Base-by-base conservation (phyloP, 2,888 invertebrate genomes). In the Balanococcus diminutus region DNA sequence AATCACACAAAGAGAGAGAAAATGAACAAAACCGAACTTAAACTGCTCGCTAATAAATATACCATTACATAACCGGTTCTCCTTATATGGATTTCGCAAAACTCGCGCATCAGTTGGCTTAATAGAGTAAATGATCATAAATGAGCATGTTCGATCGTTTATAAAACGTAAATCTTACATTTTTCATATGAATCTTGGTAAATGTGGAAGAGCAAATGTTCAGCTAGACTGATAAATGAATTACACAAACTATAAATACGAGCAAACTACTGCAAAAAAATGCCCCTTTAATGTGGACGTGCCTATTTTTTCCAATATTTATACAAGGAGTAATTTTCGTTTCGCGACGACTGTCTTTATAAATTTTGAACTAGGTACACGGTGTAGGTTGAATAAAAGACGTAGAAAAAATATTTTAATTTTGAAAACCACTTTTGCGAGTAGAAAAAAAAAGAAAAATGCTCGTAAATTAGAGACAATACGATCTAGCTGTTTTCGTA, bases 51-150 rank as follows among this genome's bases (percentile, higher is more conserved):
- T 25, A 72, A 72, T 31, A 72, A 72, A 72, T 72, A 72, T 31
- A 72, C 25, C 72, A 31, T 72, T 72, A 72, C 16, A 72, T 72
- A 72, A 72, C 72, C 72, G 72, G 72, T 72, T 72, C 72, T 72
- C 72, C 72, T 0, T 72, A 72, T 72, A 72, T 72, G 72, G 72
- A 72, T 72, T 72, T 72, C 72, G 56, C 56, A 56, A 56, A 56
- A 56, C 19, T 19, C 56, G 72, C 72, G 72, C 72, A 72, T 72
- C 28, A 72, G 28, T 72, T 72, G 28, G 72, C n/a, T n/a, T 25
- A 25, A 72, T 31, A 56, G 19, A 72, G 72, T 25, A 72, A 72
- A 72, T 72, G 72, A 72, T 72, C 72, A 72, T 72, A 72, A 72
- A 72, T 72, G 72, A 72, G 28, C 72, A 16, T 72, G 72, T 72